Evolutionary conservation across 2,113 vertebrate genomes (phyloP), one percentile per base, ranked within the genome.

Genomic region (Phalacrocorax aristotelis): DNA sequence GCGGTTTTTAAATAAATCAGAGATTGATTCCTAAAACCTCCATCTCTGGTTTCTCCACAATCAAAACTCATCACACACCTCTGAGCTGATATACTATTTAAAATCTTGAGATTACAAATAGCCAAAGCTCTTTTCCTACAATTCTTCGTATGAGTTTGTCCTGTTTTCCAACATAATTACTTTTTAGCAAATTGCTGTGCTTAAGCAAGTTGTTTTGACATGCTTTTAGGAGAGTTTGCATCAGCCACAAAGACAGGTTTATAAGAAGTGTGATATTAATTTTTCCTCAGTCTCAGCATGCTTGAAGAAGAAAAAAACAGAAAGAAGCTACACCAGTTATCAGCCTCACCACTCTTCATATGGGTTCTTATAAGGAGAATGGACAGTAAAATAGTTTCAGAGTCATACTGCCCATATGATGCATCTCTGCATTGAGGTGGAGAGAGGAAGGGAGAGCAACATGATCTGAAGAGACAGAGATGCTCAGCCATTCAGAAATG

Each of bases 171-270:
- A 40, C 66, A 61, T 75, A 71, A 77, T 83, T 92, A 66, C 23
- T 23, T 94, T 96, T 55, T 86, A 96, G 32, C 68, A 79, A 92
- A 76, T 66, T 68, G 46, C 77, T 55, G 60, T 1, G 2, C 46
- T 93, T 90, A 70, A 88, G 66, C 80, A 75, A 93, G 89, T 60
- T 97, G 95, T 89, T 93, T 72, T 83, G 80, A 87, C 86, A 70
- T 83, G n/a, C 16, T 87, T 93, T 94, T 79, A 77, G 62, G 15
- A 61, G 26, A 10, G 21, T 61, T 68, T 89, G 27, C 25, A 55
- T 87, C 77, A 44, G 26, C 46, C 78, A 69, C 36, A 38, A 89
- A 77, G 36, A 89, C 49, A 65, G 40, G 22, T 62, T 93, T 76
- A 38, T 61, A 82, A 49, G 21, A 92, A 61, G 87, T 51, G 70